Percentiles rank a stretch among this genome's conserved stretches.
Conservation (phyloP, 2,113 vertebrate genomes). For the Ceyx margarethae region DNA sequence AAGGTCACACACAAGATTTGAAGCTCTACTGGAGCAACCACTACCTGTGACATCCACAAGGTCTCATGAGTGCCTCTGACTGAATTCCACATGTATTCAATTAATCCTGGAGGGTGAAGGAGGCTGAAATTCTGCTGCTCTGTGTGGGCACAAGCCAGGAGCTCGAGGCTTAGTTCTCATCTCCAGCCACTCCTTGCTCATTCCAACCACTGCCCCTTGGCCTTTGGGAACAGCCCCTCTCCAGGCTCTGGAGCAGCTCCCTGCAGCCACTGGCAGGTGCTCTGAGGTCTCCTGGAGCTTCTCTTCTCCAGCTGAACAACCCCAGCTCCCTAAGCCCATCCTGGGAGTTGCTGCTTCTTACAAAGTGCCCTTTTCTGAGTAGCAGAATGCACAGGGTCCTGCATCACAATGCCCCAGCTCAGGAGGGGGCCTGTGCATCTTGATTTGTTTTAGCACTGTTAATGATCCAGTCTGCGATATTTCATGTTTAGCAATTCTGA, state of each 20-base stretch:
- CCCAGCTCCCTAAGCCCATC: too few species aligned
- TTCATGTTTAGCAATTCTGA: constrained; percentile 63
- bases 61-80: background rate
- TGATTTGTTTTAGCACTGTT: background rate
- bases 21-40: background rate
- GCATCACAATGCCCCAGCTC: background rate
- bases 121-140: background rate
- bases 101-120: background rate
- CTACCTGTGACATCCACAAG: background rate
- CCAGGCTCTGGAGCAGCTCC: too few species aligned
- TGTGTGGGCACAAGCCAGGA: background rate
- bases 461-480: constrained; percentile 29
- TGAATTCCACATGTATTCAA: background rate
- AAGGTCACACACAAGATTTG: background rate
- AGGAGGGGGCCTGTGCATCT: constrained; percentile 5
- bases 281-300: too few species aligned
- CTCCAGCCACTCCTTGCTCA: too few species aligned
- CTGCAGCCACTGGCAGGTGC: too few species aligned
- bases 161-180: background rate
- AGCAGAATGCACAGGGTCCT: background rate
- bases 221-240: too few species aligned
- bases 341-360: background rate
- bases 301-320: too few species aligned
- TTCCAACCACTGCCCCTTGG: too few species aligned
- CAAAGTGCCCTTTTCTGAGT: background rate